Evolutionary conservation across 1,140 invertebrate species (phyloP).

Genomic region (Saccostrea echinata): DNA sequence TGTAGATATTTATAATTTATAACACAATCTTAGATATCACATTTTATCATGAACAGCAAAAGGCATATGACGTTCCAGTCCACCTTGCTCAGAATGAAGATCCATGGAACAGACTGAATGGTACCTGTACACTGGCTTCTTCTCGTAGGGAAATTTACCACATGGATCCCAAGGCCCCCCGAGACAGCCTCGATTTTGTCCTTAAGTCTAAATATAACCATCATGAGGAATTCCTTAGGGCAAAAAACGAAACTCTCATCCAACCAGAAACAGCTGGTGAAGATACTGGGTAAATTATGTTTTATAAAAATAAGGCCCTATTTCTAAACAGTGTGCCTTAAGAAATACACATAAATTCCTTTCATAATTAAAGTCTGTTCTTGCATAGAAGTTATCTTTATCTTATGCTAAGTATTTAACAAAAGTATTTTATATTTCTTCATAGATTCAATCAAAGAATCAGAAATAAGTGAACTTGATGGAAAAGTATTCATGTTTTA

Average conservation of each 20-base stretch:
- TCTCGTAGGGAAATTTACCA: constrained; percentile 75
- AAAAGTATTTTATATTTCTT: no score
- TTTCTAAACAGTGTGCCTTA: no score
- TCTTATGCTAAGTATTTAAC: no score
- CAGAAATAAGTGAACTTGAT: no score
- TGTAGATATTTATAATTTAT: no score
- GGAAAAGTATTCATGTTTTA: no score
- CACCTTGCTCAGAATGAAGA: constrained; percentile 75
- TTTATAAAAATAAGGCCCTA: no score
- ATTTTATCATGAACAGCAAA: constrained; percentile 61
- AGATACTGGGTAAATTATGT: constrained; percentile 74
- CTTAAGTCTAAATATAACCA: constrained; percentile 79
- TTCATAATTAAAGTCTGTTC: no score
- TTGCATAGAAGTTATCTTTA: no score
- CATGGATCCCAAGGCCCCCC: constrained; percentile 77
- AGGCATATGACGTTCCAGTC: constrained; percentile 68
- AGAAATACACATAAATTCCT: no score
- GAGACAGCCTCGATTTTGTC: constrained; percentile 79
- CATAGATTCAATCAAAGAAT: no score
- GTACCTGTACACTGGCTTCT: constrained; percentile 74
- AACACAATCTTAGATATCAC: no score
- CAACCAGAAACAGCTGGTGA: constrained; percentile 78
- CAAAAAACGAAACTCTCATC: constrained; percentile 74
- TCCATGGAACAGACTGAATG: constrained; percentile 78
- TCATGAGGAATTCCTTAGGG: constrained; percentile 76